Evolutionary conservation across 2,888 invertebrate species (phyloP), one percentile per base, ranked within the genome.

Genomic region (Cepaea hortensis): DNA sequence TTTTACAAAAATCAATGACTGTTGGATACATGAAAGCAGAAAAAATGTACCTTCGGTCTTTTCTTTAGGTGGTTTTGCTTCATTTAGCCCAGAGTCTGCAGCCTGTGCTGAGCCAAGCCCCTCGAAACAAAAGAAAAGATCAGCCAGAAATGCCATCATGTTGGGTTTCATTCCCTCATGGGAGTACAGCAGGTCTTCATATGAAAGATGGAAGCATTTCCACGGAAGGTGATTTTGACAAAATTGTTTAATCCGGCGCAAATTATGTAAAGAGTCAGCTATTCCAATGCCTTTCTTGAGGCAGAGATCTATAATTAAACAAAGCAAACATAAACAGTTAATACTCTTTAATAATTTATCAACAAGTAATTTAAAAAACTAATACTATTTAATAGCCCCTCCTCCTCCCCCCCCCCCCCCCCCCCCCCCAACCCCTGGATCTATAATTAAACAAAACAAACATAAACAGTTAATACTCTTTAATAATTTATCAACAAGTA

Each of bases 181-280:
- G 96, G 98, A 97, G 94, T 98, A 98, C 72, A 98, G 97, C 91
- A 98, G 96, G 95, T 99, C 98, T 95, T 98, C 98, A n/a, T 98
- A 97, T 95, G 97, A 96, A 96, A 98, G 97, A 95, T 98, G 98
- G 95, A 98, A 98, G 94, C 97, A 97, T 93, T 97, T 96, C 94
- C 97, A 96, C 92, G 98, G 98, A 94, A 98, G 96, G 94, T 97
- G 96, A 93, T 96, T 96, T 92, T 96, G 96, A 94, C 98, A 98
- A 95, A 98, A 98, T 93, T 97, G 96, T 94, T 97, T 96, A 89
- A 98, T 97, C 93, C 98, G 96, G 94, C 97, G 96, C 85, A 98
- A 96, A 95, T 98, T 98, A 95, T 98, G 97, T 91, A 98, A 96
- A 91, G 97, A 98, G 95, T 98, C 98, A 91, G 97, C 97, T 88